Base-by-base conservation (phyloP, 2,888 invertebrate species). In the Ormyrus nitidulus region DNA sequence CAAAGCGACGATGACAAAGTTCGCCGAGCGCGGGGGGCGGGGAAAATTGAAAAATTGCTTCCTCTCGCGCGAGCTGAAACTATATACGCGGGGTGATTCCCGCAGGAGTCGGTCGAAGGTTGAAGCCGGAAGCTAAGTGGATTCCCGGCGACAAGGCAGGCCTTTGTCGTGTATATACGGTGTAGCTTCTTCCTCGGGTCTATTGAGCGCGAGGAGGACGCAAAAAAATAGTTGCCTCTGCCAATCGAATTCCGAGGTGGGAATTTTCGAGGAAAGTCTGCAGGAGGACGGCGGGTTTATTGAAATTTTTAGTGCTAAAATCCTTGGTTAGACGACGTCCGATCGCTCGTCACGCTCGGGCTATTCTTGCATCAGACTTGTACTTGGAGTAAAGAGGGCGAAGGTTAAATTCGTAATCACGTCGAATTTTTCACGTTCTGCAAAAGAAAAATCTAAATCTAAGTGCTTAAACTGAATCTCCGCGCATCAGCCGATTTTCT, bases 1-100 rank as follows among this genome's bases (percentile, higher is more conserved):
- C 87, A 87, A 88, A 89, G 89, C 89, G 89, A 89, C 88, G 88
- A 89, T 90, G 90, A 90, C 89, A 90, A 90, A 90, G 90, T 90
- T 89, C 66, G 51, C 65, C 19, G 19, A 19, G 19, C 19, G 19
- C 19, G 11, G n/a, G 51, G 84, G 81, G 2, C 85, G 83, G 85
- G 84, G 86, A 88, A 90, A 90, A 90, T 90, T 90, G 90, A 88
- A 88, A 90, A 90, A 90, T 90, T 90, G 89, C 89, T 87, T 89
- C 87, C 85, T 86, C 86, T 82, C 70, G 62, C 44, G 11, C 4
- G 10, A 48, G 2, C 69, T 49, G 69, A 51, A 19, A 78, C 46
- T 34, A 70, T 62, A 8, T 11, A 54, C 53, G 19, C 44, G 49
- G n/a, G 49, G 69, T 19, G 56, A 83, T 82, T 86, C 87, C 85